These are phyloP conservation scores for Noctua fimbriata DNA, from an alignment of 2,888 invertebrate species.

Conservation along the genomic window DNA sequence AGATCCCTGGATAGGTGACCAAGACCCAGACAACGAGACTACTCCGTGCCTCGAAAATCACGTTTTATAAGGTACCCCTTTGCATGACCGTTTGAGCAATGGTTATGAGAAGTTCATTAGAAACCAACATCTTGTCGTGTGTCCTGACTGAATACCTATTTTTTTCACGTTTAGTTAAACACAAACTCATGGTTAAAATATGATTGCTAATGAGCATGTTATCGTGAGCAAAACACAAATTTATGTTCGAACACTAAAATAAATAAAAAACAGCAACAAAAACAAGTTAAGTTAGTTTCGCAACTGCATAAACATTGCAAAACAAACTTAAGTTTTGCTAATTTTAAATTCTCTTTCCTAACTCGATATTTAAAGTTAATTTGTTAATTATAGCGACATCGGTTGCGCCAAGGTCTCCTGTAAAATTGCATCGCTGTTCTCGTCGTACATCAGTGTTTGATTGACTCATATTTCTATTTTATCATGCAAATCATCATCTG, in stretches of 20 bases:
- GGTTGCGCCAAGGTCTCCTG: conserved; percentile 44
- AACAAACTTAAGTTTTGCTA: conserved; percentile 21
- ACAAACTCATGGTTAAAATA: too few species aligned
- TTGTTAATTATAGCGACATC: conserved; percentile 55
- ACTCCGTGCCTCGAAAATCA: neutral
- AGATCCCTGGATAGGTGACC: too few species aligned
- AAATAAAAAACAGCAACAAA: neutral
- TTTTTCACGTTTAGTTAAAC: neutral
- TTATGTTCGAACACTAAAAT: neutral
- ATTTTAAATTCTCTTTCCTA: conserved; percentile 29
- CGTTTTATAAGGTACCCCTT: too few species aligned
- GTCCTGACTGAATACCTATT: neutral
- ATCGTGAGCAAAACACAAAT: neutral
- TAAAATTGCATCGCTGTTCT: conserved; percentile 38
- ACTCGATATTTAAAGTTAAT: conserved; percentile 47
- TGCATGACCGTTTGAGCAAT: neutral
- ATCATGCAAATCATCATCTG: neutral
- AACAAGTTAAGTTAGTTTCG: conserved; percentile 13
- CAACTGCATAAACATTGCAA: conserved; percentile 10
- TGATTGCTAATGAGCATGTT: neutral
- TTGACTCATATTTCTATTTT: conserved; percentile 13
- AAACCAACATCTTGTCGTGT: neutral
- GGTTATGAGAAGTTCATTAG: neutral
- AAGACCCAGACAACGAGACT: neutral
- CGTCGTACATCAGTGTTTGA: conserved; percentile 8